Evolutionary conservation across 2,113 vertebrate species (phyloP), one percentile per base, ranked within the genome.

Genomic region (Picathartes gymnocephalus): DNA sequence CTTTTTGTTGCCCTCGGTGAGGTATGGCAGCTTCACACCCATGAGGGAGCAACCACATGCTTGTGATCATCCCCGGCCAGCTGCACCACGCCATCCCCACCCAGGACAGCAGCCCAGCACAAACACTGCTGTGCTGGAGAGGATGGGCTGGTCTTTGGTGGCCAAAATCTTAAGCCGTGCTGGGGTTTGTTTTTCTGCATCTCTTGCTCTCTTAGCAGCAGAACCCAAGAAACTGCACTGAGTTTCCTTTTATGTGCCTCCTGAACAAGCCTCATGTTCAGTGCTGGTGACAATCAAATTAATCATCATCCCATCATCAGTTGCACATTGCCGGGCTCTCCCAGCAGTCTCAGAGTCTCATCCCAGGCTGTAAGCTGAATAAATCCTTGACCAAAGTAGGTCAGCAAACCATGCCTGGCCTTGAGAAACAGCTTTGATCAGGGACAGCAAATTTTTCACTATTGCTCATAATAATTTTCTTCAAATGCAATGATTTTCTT

Each of bases 251-350:
- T 92, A 81, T 86, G 86, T 95, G 65, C 81, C 83, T 94, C 60
- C 72, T 71, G 72, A 57, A 28, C 33, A 66, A 58, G 77, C 39
- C 71, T 80, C 56, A 28, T 24, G 42, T 39, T 79, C 81, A 73
- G 15, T 83, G 80, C 76, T 88, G 82, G 51, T 91, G 91, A 93
- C 95, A 88, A 83, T 88, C 92, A 73, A 77, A 96, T 94, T 94
- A 86, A 93, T 93, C 71, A 80, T 50, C 27, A 31, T 65, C 79
- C 54, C 19, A 0, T 86, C 16, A 2, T 84, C 93, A 90, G 50
- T 17, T 47, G 61, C 64, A 39, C 1, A 6, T 57, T 11, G 3
- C 27, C 0, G 4, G 60, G 51, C 62, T 90, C 78, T 95, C 69
- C 65, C 25, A 5, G 78, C 88, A 93, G 40, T 9, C 45, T 76